A percentile compares a stretch with the other conserved stretches of the same genome.
These are phyloP conservation scores for Acromyrmex heyeri DNA, from an alignment of 1,140 invertebrate genomes.

Conservation along the genomic window DNA sequence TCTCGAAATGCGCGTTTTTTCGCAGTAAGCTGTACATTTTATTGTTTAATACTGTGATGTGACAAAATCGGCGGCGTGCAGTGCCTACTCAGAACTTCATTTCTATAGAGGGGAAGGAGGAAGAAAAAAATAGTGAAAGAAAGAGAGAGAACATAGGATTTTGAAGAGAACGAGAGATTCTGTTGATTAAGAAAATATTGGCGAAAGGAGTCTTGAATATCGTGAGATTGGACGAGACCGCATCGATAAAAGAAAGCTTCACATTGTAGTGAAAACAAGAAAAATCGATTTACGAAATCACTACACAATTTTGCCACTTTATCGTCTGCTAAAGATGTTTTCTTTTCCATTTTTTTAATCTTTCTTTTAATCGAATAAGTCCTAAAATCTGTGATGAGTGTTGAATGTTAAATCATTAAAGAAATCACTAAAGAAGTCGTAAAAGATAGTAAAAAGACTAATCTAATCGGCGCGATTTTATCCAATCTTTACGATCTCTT, in stretches of 20 bases:
- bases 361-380: background rate
- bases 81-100: conserved; percentile 47
- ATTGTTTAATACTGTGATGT: conserved; percentile 68
- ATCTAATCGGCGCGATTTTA: background rate
- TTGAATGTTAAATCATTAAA: background rate
- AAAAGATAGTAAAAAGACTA: too few species aligned
- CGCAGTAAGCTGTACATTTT: conserved; percentile 55
- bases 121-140: background rate
- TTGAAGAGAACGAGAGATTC: background rate
- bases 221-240: conserved; percentile 15
- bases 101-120: background rate
- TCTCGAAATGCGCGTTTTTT: conserved; percentile 38
- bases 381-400: background rate
- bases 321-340: too few species aligned
- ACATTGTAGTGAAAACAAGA: background rate
- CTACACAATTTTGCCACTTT: background rate
- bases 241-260: background rate
- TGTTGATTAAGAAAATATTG: background rate
- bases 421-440: background rate
- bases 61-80: conserved; percentile 37
- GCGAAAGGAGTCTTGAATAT: background rate
- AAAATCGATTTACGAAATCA: background rate
- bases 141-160: background rate
- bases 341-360: background rate
- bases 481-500: conserved; percentile 13